Conservation (phyloP, 2,888 invertebrate species). For the Andricus quercusramuli region DNA sequence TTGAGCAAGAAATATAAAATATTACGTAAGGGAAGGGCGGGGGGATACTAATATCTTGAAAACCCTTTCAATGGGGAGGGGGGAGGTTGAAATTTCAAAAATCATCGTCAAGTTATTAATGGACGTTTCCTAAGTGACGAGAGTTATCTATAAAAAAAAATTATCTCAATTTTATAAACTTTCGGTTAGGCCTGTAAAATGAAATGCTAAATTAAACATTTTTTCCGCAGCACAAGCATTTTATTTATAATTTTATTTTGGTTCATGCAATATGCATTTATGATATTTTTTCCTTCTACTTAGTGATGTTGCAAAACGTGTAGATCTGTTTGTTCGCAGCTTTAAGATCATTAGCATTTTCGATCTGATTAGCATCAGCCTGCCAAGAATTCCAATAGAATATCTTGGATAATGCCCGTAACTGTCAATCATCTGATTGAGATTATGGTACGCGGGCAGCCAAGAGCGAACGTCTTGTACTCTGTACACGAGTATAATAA, state of each 20-base stretch:
- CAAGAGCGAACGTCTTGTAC: constrained; percentile 35
- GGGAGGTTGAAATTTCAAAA: too few species aligned
- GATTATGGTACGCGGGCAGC: constrained; percentile 25
- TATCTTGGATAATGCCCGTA: constrained; percentile 27
- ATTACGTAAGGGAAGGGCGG: too few species aligned
- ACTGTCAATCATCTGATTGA: constrained; percentile 35
- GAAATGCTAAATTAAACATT: too few species aligned
- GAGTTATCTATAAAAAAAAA: too few species aligned
- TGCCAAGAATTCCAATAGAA: constrained; percentile 26
- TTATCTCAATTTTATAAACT: too few species aligned
- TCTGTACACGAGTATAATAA: constrained; percentile 37
- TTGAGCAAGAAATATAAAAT: too few species aligned
- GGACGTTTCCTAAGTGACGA: too few species aligned
- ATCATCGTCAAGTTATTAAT: too few species aligned
- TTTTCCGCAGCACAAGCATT: too few species aligned
- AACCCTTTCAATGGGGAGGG: too few species aligned
- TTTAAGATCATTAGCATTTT: constrained; percentile 32
- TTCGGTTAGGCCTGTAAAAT: too few species aligned
- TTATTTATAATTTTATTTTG: not conserved
- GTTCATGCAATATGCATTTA: not conserved
- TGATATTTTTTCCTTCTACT: not conserved
- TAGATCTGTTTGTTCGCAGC: constrained; percentile 2
- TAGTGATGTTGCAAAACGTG: not conserved
- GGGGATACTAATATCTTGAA: too few species aligned
- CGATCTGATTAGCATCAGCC: constrained; percentile 34